Conservation (phyloP, 2,797 vertebrate genomes). For the Epinephelus awoara region DNA sequence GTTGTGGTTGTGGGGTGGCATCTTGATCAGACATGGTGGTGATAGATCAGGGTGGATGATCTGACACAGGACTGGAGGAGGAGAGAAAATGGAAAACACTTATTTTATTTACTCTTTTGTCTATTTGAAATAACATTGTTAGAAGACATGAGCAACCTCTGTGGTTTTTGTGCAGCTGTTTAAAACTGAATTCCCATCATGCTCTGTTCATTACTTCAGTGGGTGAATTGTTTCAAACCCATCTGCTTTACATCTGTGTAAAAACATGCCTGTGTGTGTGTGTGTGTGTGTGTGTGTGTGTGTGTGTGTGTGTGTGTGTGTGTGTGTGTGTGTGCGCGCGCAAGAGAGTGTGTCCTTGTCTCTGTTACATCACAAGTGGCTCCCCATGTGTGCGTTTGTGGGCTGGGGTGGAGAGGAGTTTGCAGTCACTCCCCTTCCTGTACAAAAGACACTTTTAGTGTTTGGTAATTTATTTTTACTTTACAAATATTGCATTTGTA, state of each 20-base stretch:
- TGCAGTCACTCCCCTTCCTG: slow-evolving; percentile 19
- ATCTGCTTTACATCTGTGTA: slow-evolving; percentile 51
- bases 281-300: background rate
- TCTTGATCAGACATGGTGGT: slow-evolving; percentile 42
- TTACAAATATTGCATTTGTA: slow-evolving; percentile 13
- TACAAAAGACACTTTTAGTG: slow-evolving; percentile 12
- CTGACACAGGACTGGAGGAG: slow-evolving; percentile 25
- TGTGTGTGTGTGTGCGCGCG: background rate
- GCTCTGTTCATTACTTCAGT: slow-evolving; percentile 7
- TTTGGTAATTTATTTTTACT: slow-evolving; percentile 33
- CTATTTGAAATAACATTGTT: background rate
- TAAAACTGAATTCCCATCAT: slow-evolving; percentile 11
- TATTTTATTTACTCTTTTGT: too few relatives aligned
- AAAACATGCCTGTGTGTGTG: background rate
- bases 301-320: background rate
- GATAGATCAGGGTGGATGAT: slow-evolving; percentile 5
- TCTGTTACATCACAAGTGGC: slow-evolving; percentile 15
- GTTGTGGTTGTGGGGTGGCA: slow-evolving; percentile 15
- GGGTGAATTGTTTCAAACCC: slow-evolving; percentile 15
- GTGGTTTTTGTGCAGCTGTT: background rate
- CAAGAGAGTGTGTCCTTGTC: background rate
- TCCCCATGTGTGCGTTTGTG: slow-evolving; percentile 41
- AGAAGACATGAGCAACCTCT: too few relatives aligned
- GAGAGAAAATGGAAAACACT: background rate
- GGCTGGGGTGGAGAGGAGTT: slow-evolving; percentile 5